These are phyloP conservation scores for Microcebus tavaratra DNA, from an alignment of 2,113 vertebrate genomes.

Conservation along the genomic window DNA sequence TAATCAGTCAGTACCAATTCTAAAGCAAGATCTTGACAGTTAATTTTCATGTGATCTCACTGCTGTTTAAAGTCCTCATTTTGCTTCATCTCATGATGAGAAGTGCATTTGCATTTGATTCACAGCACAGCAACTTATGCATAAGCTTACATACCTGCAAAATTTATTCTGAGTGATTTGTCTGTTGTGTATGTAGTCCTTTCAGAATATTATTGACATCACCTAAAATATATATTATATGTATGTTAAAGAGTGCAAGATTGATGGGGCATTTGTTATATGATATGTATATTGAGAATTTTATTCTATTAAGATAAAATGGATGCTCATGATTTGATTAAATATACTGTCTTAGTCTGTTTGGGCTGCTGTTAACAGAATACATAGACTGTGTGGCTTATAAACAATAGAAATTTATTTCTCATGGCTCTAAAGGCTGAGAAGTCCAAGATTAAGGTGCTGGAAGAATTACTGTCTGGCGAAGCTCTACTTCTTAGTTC, in stretches of 20 bases:
- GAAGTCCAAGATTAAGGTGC: neutral
- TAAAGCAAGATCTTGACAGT: neutral
- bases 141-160: neutral
- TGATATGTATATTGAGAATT: neutral
- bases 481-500: neutral
- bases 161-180: neutral
- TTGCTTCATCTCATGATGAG: neutral
- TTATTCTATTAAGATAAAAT: neutral
- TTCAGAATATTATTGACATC: neutral
- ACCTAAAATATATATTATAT: neutral
- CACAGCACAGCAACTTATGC: neutral
- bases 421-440: too few relatives aligned
- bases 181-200: neutral
- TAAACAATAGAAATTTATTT: neutral
- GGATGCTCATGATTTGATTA: neutral
- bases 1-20: neutral
- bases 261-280: neutral
- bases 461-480: neutral
- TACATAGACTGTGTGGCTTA: neutral
- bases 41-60: neutral
- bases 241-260: neutral
- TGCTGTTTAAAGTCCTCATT: neutral
- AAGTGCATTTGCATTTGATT: neutral
- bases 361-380: neutral
- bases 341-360: neutral